These are phyloP conservation scores for Hemitrygon akajei DNA, from an alignment of 2,797 vertebrate species.

Conservation along the genomic window DNA sequence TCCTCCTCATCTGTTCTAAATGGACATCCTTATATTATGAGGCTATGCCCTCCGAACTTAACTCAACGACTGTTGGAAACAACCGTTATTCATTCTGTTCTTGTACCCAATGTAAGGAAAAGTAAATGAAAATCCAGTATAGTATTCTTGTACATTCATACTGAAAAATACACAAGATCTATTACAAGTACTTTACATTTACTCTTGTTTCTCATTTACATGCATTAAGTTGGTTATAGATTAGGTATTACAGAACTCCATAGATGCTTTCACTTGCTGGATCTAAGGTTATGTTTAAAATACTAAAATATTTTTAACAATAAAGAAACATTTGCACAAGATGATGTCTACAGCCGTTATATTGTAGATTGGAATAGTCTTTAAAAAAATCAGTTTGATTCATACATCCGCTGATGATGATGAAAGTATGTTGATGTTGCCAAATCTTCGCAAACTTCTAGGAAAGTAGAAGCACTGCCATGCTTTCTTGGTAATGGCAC, in stretches of 20 bases:
- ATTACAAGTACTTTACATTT: neutral
- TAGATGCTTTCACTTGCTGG: neutral
- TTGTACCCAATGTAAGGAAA: neutral
- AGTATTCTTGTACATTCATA: neutral
- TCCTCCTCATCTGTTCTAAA: no score
- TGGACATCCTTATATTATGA: no score
- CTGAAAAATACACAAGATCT: no score
- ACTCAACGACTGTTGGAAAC: no score
- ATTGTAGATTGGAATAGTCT: neutral
- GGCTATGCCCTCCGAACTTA: no score
- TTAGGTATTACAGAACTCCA: neutral
- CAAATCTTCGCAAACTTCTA: no score
- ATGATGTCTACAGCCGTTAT: neutral
- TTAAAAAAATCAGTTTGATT: neutral
- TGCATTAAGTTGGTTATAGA: neutral
- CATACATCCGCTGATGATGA: neutral
- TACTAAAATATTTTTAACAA: neutral
- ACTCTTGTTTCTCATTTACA: neutral
- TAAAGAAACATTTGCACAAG: no score
- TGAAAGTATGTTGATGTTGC: neutral
- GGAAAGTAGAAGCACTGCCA: no score
- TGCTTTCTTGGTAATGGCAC: no score
- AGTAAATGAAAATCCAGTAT: neutral
- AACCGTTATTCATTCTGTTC: neutral
- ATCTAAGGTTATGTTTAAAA: neutral